Percentiles rank a stretch among this genome's conserved stretches.
These are phyloP conservation scores for Mormyrops attenuatus DNA, from an alignment of 2,797 vertebrate genomes.

Conservation along the genomic window DNA sequence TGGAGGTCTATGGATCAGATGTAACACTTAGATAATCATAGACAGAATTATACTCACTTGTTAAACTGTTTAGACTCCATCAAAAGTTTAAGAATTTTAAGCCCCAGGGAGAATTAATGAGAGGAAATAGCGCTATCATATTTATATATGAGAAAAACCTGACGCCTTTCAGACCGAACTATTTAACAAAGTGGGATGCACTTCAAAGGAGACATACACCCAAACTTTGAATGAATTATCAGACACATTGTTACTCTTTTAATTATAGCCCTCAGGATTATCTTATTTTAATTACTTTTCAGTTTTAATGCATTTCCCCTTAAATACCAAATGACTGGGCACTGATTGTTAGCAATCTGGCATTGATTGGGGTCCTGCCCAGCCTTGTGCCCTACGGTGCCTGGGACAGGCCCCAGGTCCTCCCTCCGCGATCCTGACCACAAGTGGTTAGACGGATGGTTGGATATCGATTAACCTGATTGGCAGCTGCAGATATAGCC, in stretches of 20 bases:
- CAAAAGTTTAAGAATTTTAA: constrained; percentile 4
- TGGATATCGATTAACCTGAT: neutral
- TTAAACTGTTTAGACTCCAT: neutral
- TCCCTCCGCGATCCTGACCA: neutral
- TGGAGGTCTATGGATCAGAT: neutral
- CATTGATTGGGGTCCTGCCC: neutral
- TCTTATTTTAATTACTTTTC: neutral
- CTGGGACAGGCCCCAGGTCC: neutral
- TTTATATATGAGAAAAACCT: neutral
- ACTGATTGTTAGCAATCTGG: neutral
- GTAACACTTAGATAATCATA: neutral
- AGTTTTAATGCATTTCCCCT: neutral
- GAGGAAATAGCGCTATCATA: neutral
- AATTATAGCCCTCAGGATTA: neutral
- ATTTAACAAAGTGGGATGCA: neutral
- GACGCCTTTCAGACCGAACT: neutral
- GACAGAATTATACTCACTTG: neutral
- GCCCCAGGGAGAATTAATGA: neutral
- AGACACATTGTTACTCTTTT: neutral
- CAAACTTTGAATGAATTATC: neutral
- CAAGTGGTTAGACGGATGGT: neutral
- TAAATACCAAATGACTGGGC: neutral
- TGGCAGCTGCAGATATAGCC: neutral
- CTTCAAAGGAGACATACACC: neutral
- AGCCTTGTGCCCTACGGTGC: neutral